These are phyloP conservation scores for Creontiades dilutus DNA, from an alignment of 2,888 invertebrate species.

Conservation along the genomic window DNA sequence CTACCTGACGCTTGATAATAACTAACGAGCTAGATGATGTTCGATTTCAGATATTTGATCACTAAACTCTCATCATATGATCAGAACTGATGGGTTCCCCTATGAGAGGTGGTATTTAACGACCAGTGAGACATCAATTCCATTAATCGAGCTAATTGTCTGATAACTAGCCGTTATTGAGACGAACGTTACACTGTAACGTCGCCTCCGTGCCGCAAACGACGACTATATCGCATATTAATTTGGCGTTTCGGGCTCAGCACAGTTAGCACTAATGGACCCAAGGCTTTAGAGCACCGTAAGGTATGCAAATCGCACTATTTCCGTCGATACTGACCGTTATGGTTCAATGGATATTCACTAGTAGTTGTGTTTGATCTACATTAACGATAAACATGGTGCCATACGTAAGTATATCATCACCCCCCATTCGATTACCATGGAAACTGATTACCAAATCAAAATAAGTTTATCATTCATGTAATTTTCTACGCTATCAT, in stretches of 20 bases:
- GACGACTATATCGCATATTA: neutral
- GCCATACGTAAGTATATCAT: neutral
- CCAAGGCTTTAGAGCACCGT: neutral
- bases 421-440: too few relatives aligned
- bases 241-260: neutral
- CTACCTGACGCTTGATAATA: too few relatives aligned
- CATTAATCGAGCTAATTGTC: slow-evolving; percentile 10
- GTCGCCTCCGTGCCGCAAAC: neutral
- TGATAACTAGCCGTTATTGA: neutral
- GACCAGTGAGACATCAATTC: neutral
- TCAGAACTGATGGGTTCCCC: too few relatives aligned
- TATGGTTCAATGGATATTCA: neutral
- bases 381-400: neutral
- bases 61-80: too few relatives aligned
- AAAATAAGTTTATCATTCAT: neutral
- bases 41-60: too few relatives aligned
- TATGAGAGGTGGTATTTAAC: neutral
- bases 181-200: neutral
- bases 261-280: slow-evolving; percentile 22
- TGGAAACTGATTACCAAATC: too few relatives aligned
- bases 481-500: neutral
- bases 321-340: neutral
- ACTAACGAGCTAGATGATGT: too few relatives aligned
- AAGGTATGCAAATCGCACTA: slow-evolving; percentile 9
- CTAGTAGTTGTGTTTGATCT: neutral